These are phyloP conservation scores for Halocaridina rubra DNA, from an alignment of 2,888 invertebrate species.

Conservation along the genomic window DNA sequence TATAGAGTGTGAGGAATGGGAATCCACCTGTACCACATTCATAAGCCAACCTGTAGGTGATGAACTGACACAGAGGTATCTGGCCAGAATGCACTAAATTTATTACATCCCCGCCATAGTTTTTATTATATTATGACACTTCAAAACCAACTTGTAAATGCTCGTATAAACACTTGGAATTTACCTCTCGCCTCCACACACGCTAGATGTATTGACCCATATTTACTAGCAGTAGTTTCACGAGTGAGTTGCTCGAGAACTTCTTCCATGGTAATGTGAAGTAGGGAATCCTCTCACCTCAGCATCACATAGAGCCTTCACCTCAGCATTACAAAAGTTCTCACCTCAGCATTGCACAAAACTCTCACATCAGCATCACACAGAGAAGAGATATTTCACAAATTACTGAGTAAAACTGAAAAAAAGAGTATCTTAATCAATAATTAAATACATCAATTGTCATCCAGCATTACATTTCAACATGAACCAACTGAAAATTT, in stretches of 20 bases:
- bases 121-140: too few relatives aligned
- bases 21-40: background rate
- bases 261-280: conserved; percentile 60
- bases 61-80: background rate
- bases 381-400: too few relatives aligned
- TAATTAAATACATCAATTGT: too few relatives aligned
- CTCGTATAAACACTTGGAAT: background rate
- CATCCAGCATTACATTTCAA: too few relatives aligned
- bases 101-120: background rate
- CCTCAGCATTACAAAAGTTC: too few relatives aligned
- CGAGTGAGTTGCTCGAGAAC: conserved; percentile 42
- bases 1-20: background rate
- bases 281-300: too few relatives aligned
- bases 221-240: conserved; percentile 23
- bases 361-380: too few relatives aligned
- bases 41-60: background rate
- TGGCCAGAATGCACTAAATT: background rate
- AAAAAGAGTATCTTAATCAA: too few relatives aligned
- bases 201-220: background rate
- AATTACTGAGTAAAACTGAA: too few relatives aligned
- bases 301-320: too few relatives aligned
- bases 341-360: too few relatives aligned
- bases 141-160: background rate
- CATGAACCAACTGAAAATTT: too few relatives aligned
- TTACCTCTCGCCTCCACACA: conserved; percentile 46